Evolutionary conservation across 2,888 invertebrate genomes (phyloP).

Genomic region (Coenonympha glycerion): DNA sequence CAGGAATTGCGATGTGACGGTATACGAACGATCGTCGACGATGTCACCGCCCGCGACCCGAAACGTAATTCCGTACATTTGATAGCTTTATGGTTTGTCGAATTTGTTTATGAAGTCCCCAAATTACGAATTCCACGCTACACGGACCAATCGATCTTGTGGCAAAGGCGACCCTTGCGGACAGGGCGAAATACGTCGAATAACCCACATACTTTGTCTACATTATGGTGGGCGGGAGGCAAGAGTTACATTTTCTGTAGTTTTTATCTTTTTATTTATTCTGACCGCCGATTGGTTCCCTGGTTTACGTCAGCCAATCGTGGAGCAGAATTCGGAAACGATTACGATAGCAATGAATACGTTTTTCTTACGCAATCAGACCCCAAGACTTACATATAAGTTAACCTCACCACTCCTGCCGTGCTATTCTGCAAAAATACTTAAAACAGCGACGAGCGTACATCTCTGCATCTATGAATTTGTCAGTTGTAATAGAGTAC

Average conservation of each 20-base stretch:
- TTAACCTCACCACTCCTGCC: no score
- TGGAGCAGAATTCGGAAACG: no score
- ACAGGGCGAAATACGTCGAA: slow-evolving; percentile 7
- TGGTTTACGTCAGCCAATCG: no score
- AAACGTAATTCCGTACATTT: slow-evolving; percentile 22
- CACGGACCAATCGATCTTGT: slow-evolving; percentile 23
- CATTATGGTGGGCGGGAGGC: neutral
- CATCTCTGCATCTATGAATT: no score
- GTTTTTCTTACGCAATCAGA: no score
- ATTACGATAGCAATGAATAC: no score
- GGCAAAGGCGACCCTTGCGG: slow-evolving; percentile 25
- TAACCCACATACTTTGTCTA: neutral
- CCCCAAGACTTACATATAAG: no score
- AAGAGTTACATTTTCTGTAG: neutral
- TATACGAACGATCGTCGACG: neutral
- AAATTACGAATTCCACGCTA: slow-evolving; percentile 33
- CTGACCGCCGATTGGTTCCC: no score
- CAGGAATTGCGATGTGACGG: neutral
- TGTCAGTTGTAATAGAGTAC: no score
- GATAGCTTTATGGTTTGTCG: slow-evolving; percentile 38
- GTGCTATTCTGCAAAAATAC: no score
- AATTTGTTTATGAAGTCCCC: slow-evolving; percentile 42
- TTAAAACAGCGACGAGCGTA: no score
- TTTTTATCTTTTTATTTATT: neutral
- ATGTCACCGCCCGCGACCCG: slow-evolving; percentile 11